Base-by-base conservation (phyloP, 2,113 vertebrate species). In the Lontra canadensis region DNA sequence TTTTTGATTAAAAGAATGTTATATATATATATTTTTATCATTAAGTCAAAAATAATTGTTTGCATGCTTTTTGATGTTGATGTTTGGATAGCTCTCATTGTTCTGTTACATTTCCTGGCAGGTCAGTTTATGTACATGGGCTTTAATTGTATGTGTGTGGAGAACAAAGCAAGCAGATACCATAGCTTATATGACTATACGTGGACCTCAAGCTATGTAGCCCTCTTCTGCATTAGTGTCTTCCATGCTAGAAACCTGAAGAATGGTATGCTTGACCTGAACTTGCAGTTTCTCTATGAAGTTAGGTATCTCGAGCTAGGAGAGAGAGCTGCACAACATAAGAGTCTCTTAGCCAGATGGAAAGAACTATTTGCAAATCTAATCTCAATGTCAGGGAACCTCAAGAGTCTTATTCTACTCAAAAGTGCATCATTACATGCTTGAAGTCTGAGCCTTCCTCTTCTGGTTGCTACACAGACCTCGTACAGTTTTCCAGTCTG, bases 171-270 rank as follows among this genome's bases (percentile, higher is more conserved):
- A 49, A 59, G 21, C 31, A 81, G 74, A 91, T 2, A 57, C 42
- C 4, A 4, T 3, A n/a, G 61, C 23, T 52, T 55, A 39, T 26
- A 21, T 0, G 3, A 21, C 21, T 18, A n/a, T 18, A 23, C 1
- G 0, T 5, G 31, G 47, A 80, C 36, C 65, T 42, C 17, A 25
- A 34, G 14, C 69, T 42, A 14, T 2, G 6, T 9, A 49, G 20
- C 44, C 10, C 42, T 17, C 26, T 85, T 63, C 26, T n/a, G 15
- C 11, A 7, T 23, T 23, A 34, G n/a, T 57, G 26, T 57, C 57
- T 74, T 34, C 31, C 36, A 44, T 8, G 47, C 61, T 57, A 26
- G 42, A 63, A 76, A 65, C 8, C 26, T 23, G 52, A 84, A 55
- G 86, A 78, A 47, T 47, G 6, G 1, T 1, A 20, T 14, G 47